phyloP scores from a whole-genome alignment of 1,140 invertebrate species.

The Scaptodrosophila lebanonensis region DNA sequence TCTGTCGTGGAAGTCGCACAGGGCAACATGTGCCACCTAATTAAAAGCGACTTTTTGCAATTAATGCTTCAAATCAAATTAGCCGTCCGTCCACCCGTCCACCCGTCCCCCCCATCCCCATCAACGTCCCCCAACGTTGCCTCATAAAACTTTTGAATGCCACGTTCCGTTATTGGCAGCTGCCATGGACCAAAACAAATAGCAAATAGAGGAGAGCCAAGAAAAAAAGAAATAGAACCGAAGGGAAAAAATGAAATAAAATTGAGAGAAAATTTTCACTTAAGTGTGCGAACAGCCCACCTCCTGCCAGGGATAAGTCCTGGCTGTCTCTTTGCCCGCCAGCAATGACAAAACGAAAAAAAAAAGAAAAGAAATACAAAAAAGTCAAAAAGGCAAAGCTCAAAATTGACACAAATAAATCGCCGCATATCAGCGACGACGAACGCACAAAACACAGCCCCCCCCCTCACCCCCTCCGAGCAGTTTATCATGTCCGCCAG shows the following conservation, averaged over 20 bases:
- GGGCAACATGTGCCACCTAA: constrained; percentile 46
- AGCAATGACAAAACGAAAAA: not conserved
- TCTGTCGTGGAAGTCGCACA: constrained; percentile 43
- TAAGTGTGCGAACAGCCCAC: too few relatives aligned
- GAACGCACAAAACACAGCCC: not conserved
- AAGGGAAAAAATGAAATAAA: too few relatives aligned
- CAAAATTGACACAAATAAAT: constrained; percentile 74
- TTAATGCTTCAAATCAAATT: constrained; percentile 72
- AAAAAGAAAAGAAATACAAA: not conserved
- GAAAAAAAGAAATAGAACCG: too few relatives aligned
- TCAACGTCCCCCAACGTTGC: too few relatives aligned
- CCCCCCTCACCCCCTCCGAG: constrained; percentile 8
- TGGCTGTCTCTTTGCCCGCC: too few relatives aligned
- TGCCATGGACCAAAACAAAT: too few relatives aligned
- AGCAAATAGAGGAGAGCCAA: too few relatives aligned
- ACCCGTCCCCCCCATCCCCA: too few relatives aligned
- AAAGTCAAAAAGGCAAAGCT: constrained; percentile 54
- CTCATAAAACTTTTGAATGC: not conserved
- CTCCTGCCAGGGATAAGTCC: too few relatives aligned
- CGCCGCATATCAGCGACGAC: constrained; percentile 30
- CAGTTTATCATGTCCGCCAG: constrained; percentile 76
- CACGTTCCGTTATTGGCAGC: too few relatives aligned
- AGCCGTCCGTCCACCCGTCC: too few relatives aligned
- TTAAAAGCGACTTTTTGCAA: constrained; percentile 74
- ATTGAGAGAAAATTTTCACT: too few relatives aligned